Conservation (phyloP, 2,113 vertebrate species). For the Trogon melanurus region DNA sequence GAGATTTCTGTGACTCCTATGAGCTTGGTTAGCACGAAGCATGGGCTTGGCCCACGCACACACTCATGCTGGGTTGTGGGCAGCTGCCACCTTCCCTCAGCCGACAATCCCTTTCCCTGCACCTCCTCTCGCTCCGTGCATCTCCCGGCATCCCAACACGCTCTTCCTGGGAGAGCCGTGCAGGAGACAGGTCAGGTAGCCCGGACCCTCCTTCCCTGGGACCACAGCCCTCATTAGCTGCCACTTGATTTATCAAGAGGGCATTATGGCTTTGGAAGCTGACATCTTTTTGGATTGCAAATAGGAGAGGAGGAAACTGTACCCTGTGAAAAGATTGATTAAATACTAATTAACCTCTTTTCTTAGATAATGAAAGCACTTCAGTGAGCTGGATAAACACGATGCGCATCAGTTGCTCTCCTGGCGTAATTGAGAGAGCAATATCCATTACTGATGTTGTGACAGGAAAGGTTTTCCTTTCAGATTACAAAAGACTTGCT, state of each 20-base stretch:
- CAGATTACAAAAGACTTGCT: constrained; percentile 35
- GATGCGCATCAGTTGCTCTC: constrained; percentile 65
- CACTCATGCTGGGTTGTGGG: not conserved
- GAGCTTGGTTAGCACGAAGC: not conserved
- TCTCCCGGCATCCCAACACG: constrained; percentile 49
- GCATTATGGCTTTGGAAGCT: constrained; percentile 53
- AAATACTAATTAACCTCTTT: constrained; percentile 73
- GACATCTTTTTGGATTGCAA: constrained; percentile 69
- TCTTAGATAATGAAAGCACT: constrained; percentile 68
- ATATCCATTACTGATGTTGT: constrained; percentile 59
- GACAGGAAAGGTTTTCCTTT: constrained; percentile 61
- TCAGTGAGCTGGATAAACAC: constrained; percentile 67
- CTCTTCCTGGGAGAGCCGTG: not conserved
- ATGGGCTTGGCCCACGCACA: not conserved
- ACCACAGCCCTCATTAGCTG: constrained; percentile 65
- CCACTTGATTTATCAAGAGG: constrained; percentile 76
- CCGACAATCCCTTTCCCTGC: constrained; percentile 31
- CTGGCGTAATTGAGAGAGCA: constrained; percentile 64
- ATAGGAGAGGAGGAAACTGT: constrained; percentile 67
- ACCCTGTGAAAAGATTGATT: constrained; percentile 72
- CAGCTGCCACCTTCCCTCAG: not conserved
- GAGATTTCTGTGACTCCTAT: not conserved
- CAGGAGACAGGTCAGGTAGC: constrained; percentile 78
- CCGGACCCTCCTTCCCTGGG: constrained; percentile 32
- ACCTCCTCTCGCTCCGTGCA: constrained; percentile 34